A percentile compares a stretch with the other conserved stretches of the same genome.
Conservation (phyloP, 2,113 vertebrate genomes). For the Taxidea taxus region DNA sequence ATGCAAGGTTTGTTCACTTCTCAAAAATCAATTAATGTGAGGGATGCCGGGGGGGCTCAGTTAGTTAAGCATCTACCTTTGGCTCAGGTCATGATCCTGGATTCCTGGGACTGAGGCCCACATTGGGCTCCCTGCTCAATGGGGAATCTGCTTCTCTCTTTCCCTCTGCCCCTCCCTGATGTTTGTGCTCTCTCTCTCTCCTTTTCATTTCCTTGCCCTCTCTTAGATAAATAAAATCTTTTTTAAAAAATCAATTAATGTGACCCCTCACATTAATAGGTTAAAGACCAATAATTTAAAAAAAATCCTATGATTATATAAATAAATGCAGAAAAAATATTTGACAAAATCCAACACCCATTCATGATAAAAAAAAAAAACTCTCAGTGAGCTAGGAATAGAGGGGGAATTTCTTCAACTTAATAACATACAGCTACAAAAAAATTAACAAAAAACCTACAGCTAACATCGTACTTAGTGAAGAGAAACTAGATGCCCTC, state of each 20-base stretch:
- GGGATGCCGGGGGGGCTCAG: background rate
- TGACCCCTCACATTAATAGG: background rate
- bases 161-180: background rate
- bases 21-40: background rate
- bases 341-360: background rate
- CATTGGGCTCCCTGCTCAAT: background rate
- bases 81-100: background rate
- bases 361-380: background rate
- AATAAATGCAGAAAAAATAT: background rate
- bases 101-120: background rate
- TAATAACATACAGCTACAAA: background rate
- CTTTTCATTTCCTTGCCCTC: fast-evolving
- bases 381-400: background rate
- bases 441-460: background rate
- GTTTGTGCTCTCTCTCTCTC: background rate
- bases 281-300: background rate
- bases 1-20: background rate
- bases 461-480: background rate
- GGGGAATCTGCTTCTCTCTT: background rate
- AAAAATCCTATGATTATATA: background rate
- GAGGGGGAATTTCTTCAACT: background rate
- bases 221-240: background rate
- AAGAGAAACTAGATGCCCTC: background rate
- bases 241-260: background rate
- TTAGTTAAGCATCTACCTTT: background rate